phyloP scores from a whole-genome alignment of 2,113 vertebrate genomes.

The Xenotilapia longispinis region DNA sequence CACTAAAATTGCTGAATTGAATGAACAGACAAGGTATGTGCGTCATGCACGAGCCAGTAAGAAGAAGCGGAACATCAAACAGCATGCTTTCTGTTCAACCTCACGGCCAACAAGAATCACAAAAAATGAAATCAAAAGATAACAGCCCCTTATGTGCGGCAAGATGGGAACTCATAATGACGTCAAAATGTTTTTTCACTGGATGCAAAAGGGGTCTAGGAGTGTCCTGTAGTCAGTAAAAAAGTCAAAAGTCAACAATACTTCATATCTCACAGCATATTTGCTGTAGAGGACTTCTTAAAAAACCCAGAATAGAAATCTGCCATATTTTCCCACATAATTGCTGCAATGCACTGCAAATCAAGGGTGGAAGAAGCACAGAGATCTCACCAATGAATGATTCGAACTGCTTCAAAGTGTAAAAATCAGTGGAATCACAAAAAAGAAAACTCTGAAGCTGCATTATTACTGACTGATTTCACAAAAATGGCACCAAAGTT shows the following conservation, averaged over 20 bases:
- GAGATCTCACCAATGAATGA: neutral
- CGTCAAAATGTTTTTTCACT: neutral
- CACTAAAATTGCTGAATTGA: neutral
- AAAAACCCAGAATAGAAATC: conserved; percentile 10
- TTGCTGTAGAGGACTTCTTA: conserved; percentile 6
- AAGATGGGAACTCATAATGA: conserved; percentile 24
- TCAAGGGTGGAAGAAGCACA: conserved; percentile 9
- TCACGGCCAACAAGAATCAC: conserved; percentile 4
- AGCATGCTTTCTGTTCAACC: conserved; percentile 47
- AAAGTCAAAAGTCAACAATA: neutral
- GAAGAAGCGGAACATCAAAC: neutral
- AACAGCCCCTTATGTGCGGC: neutral
- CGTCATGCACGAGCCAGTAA: conserved; percentile 42
- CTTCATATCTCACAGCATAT: neutral
- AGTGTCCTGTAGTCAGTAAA: neutral
- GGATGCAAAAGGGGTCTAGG: conserved; percentile 17
- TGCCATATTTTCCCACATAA: conserved; percentile 46
- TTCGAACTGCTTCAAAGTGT: neutral
- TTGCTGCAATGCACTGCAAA: conserved; percentile 61
- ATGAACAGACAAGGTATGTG: neutral
- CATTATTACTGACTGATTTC: neutral
- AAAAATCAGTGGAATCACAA: neutral
- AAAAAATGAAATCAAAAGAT: neutral
- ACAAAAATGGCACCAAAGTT: neutral
- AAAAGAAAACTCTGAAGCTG: neutral